Evolutionary conservation across 2,113 vertebrate species (phyloP), one percentile per base, ranked within the genome.

Genomic region (Arizona elegans): DNA sequence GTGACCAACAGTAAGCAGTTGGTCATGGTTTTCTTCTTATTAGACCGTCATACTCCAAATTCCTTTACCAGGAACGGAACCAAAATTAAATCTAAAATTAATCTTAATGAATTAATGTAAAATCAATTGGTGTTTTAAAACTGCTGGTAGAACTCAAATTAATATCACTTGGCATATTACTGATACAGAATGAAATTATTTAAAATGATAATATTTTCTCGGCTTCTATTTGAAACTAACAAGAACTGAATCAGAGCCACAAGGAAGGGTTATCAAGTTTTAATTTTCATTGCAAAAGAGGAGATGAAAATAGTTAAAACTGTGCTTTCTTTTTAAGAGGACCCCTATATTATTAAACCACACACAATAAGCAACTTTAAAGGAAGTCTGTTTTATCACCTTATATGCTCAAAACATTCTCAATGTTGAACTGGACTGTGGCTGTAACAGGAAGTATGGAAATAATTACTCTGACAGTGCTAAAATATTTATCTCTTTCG

Each of bases 351-450:
- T 38, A 53, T 81, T 55, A 47, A 89, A 58, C 56, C 50, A 19
- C n/a, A 23, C 17, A 52, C n/a, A 89, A 24, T 23, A 50, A 56
- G 47, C 47, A 88, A 59, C 11, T 43, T 52, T 29, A n/a, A 75
- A 12, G 65, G 65, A 90, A 92, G 54, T 11, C 65, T 92, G 92
- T 43, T 52, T 92, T 92, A 58, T 90, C 70, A 50, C 54, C 65
- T 90, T 90, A 43, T 56, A 56, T 1, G 52, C 24, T 52, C 70
- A n/a, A 38, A 88, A 92, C 54, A 56, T 52, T 47, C 38, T 58
- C 92, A 70, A 86, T 85, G 29, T n/a, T 92, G 87, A 88, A 88
- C 29, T 88, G 55, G 23, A 62, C 47, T 89, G 33, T 89, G 33
- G 13, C 52, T 89, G 53, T 54, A 5, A 55, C 38, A 81, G 53